Evolutionary conservation across 2,888 invertebrate genomes (phyloP), one percentile per base, ranked within the genome.

Genomic region (Nowickia ferox): DNA sequence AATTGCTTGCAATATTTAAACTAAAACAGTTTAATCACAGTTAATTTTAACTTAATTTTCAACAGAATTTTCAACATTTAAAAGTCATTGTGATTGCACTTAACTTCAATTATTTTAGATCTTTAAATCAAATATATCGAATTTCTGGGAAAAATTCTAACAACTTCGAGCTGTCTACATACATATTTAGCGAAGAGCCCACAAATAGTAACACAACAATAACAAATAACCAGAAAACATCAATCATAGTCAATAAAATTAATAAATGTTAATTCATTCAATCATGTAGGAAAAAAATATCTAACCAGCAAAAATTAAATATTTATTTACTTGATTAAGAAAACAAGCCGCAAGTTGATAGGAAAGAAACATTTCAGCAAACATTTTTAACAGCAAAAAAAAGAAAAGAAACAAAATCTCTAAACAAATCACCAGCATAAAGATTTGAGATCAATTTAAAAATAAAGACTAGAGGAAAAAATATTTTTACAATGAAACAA

Each of bases 231-330:
- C 46, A 72, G 11, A 57, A 68, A 55, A 57, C 63, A 83, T 83
- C 83, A 83, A 83, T 83, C 83, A 83, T 40, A 51, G 48, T 66
- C 77, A 83, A 77, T 83, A 77, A 72, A 83, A 66, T 83, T 77
- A 83, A 77, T 66, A 77, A 76, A 82, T 69, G 40, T 75, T 82
- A 82, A 76, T 69, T 76, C 15, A 51, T 66, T n/a, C 44, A 15
- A 10, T 17, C 9, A 30, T 30, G 48, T 17, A 63, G 2, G 40
- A 66, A 79, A 63, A 22, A 59, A 9, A 42, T 15, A 9, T 9
- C 57, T 40, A 53, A 55, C 71, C 63, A 72, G 66, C 38, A 59
- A 72, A n/a, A 61, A 48, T 59, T 72, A 63, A 57, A 55, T 65
- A 66, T 57, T 76, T 53, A 63, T 79, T 71, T 63, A 71, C 71